Evolutionary conservation across 2,888 invertebrate genomes (phyloP).

Genomic region (Epirrhoe alternata): DNA sequence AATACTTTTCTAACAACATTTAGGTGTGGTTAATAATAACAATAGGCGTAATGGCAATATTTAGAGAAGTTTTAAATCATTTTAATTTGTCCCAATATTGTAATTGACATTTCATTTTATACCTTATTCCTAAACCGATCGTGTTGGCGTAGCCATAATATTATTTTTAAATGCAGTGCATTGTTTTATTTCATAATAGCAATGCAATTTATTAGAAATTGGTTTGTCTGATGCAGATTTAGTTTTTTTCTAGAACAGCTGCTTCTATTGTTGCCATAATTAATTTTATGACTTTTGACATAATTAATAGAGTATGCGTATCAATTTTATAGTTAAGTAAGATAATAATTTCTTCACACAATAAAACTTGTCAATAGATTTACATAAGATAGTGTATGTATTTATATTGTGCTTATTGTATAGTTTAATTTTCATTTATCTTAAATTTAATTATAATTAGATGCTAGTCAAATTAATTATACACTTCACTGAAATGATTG

Average conservation of each 20-base stretch:
- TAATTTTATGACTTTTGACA: constrained; percentile 45
- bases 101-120: constrained; percentile 60
- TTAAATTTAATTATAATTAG: constrained; percentile 65
- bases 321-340: constrained; percentile 18
- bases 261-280: constrained; percentile 59
- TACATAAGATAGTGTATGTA: constrained; percentile 10
- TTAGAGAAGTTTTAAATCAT: constrained; percentile 71
- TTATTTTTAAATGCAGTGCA: constrained; percentile 70
- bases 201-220: constrained; percentile 71
- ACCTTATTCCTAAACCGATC: constrained; percentile 68
- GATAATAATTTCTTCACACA: constrained; percentile 20
- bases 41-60: constrained; percentile 79
- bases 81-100: constrained; percentile 61
- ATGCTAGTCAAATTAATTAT: constrained; percentile 82
- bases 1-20: constrained; percentile 82
- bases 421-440: constrained; percentile 39
- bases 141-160: constrained; percentile 65
- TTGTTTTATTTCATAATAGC: constrained; percentile 66
- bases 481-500: constrained; percentile 70
- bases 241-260: constrained; percentile 52
- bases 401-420: constrained; percentile 27
- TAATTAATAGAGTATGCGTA: constrained; percentile 24
- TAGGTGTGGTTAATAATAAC: constrained; percentile 80
- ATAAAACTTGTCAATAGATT: constrained; percentile 24
- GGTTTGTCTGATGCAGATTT: constrained; percentile 81